Evolutionary conservation across 2,113 vertebrate genomes (phyloP).

Genomic region (Sula dactylatra): DNA sequence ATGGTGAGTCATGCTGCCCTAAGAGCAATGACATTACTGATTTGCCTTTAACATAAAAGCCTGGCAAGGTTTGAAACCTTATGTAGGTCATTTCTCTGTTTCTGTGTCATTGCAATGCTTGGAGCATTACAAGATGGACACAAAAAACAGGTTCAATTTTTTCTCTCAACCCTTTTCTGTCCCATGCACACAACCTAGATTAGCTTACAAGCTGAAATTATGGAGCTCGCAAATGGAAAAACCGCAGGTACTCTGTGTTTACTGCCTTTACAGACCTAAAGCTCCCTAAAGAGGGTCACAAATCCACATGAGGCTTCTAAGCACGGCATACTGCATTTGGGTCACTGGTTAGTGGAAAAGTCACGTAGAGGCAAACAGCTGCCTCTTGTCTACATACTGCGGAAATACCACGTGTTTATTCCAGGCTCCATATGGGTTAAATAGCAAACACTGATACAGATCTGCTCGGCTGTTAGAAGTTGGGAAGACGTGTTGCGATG

Average conservation of each 20-base stretch:
- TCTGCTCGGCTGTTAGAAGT: not conserved
- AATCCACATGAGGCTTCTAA: conserved; percentile 18
- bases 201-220: not conserved
- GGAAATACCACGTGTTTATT: not conserved
- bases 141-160: not conserved
- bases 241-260: not conserved
- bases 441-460: not conserved
- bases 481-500: not conserved
- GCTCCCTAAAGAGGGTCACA: conserved; percentile 14
- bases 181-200: not conserved
- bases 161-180: not conserved
- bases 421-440: not conserved
- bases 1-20: not conserved
- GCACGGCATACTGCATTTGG: not conserved
- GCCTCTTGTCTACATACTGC: not conserved
- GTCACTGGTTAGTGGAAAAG: conserved; percentile 33
- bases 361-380: not conserved
- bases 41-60: not conserved
- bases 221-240: not conserved
- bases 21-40: not conserved
- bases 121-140: not conserved
- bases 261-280: not conserved
- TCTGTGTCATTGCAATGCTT: not conserved
- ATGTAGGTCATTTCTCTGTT: not conserved
- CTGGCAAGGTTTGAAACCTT: not conserved